Percentiles rank a stretch among this genome's conserved stretches.
These are phyloP conservation scores for Drosophila nikananu DNA, from an alignment of 1,140 invertebrate species.

Conservation along the genomic window DNA sequence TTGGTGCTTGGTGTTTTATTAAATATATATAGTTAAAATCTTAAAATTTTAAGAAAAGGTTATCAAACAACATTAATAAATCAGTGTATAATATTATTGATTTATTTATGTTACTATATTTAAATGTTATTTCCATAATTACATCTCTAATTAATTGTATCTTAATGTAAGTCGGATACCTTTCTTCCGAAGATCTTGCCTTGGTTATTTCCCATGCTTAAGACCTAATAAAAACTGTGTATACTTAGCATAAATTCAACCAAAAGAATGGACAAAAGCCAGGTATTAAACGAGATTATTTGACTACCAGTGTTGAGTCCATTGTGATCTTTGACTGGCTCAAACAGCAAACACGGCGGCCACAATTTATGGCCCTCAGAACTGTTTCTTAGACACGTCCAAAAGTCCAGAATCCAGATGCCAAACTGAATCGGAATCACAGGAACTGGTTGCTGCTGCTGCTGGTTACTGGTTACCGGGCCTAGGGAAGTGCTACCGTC, in stretches of 20 bases:
- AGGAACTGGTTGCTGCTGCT: conserved; percentile 67
- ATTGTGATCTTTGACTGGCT: conserved; percentile 58
- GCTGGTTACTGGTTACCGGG: conserved; percentile 29
- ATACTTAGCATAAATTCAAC: conserved; percentile 40
- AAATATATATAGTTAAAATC: too few species aligned
- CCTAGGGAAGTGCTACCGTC: conserved; percentile 79
- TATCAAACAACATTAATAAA: too few species aligned
- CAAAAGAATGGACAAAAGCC: conserved; percentile 29
- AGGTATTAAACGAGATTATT: conserved; percentile 79
- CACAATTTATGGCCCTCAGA: conserved; percentile 79
- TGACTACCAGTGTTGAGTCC: conserved; percentile 76
- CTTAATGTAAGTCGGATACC: neutral
- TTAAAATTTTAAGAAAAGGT: too few species aligned
- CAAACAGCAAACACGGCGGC: conserved; percentile 43
- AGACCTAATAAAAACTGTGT: conserved; percentile 4
- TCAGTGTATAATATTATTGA: too few species aligned
- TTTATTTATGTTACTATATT: too few species aligned
- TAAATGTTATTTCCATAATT: neutral
- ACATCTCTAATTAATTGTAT: neutral
- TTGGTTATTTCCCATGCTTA: neutral
- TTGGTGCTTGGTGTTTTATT: neutral
- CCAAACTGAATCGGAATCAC: conserved; percentile 11
- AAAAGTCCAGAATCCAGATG: conserved; percentile 23
- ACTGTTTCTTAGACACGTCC: conserved; percentile 64
- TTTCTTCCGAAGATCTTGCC: neutral